Percentiles rank a stretch among this genome's conserved stretches.
phyloP scores from a whole-genome alignment of 2,888 invertebrate genomes.

The Volucella zonaria region DNA sequence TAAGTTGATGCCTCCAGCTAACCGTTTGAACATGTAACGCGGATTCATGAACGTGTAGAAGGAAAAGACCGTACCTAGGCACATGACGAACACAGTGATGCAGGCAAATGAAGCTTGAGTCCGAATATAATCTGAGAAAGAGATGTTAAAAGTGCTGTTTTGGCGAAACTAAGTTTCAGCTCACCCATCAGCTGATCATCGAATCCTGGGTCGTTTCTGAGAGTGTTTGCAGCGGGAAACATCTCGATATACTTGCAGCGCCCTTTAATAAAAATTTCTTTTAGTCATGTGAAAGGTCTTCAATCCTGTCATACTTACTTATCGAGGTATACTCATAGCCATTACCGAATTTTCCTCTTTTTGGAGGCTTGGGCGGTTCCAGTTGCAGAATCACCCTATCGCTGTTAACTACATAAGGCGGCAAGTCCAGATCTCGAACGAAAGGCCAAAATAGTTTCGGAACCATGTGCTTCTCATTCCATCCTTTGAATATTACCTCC shows the following conservation, averaged over 20 bases:
- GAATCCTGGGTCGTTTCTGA: conserved; percentile 83
- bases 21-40: conserved; percentile 93
- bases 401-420: conserved; percentile 79
- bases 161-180: conserved; percentile 64
- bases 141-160: neutral
- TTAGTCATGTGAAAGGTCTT: neutral
- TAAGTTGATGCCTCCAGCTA: conserved; percentile 92
- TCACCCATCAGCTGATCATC: conserved; percentile 85
- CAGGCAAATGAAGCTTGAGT: conserved; percentile 93
- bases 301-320: conserved; percentile 75
- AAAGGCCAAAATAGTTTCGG: conserved; percentile 80
- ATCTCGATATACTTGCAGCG: conserved; percentile 86
- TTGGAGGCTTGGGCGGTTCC: conserved; percentile 81
- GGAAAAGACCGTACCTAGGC: conserved; percentile 91
- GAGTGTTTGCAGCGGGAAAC: conserved; percentile 84
- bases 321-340: conserved; percentile 80
- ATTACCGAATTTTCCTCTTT: conserved; percentile 76
- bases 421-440: conserved; percentile 80
- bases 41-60: conserved; percentile 92
- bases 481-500: conserved; percentile 79
- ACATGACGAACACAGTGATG: conserved; percentile 91
- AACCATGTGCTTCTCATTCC: conserved; percentile 79
- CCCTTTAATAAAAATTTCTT: conserved; percentile 81
- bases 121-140: conserved; percentile 88
- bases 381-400: conserved; percentile 79